Evolutionary conservation across 2,113 vertebrate species (phyloP).

Genomic region (Urocolius indicus): DNA sequence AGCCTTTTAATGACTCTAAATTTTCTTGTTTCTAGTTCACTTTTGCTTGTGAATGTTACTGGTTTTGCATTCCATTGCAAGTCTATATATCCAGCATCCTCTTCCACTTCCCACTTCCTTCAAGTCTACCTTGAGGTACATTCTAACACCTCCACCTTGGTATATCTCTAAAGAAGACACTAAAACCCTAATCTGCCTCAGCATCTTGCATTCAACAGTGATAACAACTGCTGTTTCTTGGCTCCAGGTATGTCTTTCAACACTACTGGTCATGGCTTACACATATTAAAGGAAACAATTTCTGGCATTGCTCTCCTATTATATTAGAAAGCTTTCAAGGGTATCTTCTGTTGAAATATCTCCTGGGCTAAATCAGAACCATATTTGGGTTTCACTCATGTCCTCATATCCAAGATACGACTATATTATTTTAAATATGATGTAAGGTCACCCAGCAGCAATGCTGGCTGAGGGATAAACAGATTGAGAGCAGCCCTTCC

Average conservation of each 20-base stretch:
- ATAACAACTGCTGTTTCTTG: neutral
- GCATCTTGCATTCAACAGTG: conserved; percentile 19
- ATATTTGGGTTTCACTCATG: neutral
- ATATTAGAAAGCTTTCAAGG: conserved; percentile 19
- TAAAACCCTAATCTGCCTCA: neutral
- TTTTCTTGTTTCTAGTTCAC: neutral
- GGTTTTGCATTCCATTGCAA: neutral
- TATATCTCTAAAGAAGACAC: neutral
- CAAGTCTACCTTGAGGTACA: neutral
- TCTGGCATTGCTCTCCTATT: conserved; percentile 16
- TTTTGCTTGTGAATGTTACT: neutral
- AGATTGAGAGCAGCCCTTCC: neutral
- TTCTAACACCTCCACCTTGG: neutral
- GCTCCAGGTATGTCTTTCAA: neutral
- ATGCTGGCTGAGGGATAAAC: neutral
- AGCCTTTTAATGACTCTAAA: neutral
- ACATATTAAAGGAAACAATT: neutral
- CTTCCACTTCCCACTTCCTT: neutral
- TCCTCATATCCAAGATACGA: neutral
- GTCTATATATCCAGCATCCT: neutral
- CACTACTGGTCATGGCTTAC: neutral
- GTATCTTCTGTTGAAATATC: neutral
- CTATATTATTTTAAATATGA: neutral
- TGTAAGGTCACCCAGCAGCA: neutral
- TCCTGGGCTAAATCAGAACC: neutral